A percentile compares a stretch with the other conserved stretches of the same genome.
Evolutionary conservation across 2,797 vertebrate genomes (phyloP).

Genomic region (Fundulus diaphanus): DNA sequence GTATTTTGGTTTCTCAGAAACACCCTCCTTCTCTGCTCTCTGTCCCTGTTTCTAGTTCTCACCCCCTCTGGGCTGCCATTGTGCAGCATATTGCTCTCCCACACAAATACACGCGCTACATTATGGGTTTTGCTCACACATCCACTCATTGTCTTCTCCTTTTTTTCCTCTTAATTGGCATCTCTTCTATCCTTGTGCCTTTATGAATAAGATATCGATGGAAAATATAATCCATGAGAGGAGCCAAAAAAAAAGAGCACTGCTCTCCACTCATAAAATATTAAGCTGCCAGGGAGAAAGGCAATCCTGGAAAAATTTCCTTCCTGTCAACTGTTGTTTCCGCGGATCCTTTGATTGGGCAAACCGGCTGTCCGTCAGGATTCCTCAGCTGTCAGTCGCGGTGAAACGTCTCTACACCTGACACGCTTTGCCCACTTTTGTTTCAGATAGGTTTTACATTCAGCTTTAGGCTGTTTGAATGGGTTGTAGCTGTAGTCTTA

Average conservation of each 20-base stretch:
- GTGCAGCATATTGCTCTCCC: slow-evolving; percentile 66
- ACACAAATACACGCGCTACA: slow-evolving; percentile 50
- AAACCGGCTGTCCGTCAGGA: slow-evolving; percentile 20
- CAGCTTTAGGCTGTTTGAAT: not conserved
- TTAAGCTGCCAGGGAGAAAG: not conserved
- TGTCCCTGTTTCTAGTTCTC: slow-evolving; percentile 47
- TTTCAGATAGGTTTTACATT: slow-evolving; percentile 18
- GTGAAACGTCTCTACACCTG: slow-evolving; percentile 7
- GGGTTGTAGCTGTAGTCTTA: not conserved
- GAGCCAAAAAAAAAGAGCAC: not conserved
- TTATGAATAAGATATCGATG: slow-evolving; percentile 31
- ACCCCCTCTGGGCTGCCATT: slow-evolving; percentile 63
- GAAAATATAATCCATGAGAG: not conserved
- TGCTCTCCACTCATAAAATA: slow-evolving; percentile 2
- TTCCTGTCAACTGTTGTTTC: slow-evolving; percentile 30
- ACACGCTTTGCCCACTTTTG: slow-evolving; percentile 17
- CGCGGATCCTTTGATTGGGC: slow-evolving; percentile 20
- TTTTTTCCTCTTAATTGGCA: slow-evolving; percentile 21
- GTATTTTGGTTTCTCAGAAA: slow-evolving; percentile 7
- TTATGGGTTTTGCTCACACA: slow-evolving; percentile 37
- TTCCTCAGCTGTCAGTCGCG: slow-evolving; percentile 21
- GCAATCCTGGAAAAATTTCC: not conserved
- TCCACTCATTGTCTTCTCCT: slow-evolving; percentile 8
- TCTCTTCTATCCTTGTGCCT: slow-evolving; percentile 14
- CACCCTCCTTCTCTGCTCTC: slow-evolving; percentile 10